A percentile compares a stretch with the other conserved stretches of the same genome.
Conservation (phyloP, 2,113 vertebrate species). For the Acrocephalus kingi region DNA sequence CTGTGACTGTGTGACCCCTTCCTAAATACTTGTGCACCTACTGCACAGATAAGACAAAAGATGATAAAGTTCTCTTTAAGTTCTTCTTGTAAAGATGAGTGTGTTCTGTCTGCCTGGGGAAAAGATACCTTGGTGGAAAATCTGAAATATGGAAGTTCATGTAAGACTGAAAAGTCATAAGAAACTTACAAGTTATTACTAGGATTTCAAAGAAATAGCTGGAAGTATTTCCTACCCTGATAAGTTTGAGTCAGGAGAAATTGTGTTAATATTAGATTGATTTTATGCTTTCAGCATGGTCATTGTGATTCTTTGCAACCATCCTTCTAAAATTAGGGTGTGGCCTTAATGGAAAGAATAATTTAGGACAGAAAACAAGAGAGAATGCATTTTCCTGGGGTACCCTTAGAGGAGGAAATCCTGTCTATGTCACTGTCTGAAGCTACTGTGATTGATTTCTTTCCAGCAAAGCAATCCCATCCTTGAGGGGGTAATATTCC, state of each 20-base stretch:
- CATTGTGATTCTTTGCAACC: not conserved
- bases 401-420: not conserved
- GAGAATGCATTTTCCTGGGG: not conserved
- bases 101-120: not conserved
- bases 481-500: not conserved
- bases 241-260: not conserved
- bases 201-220: not conserved
- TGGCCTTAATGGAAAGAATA: not conserved
- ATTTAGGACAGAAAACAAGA: not conserved
- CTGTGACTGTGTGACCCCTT: not conserved
- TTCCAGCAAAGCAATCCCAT: not conserved
- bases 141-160: not conserved
- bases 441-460: not conserved
- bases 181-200: not conserved
- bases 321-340: not conserved
- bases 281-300: fast-evolving
- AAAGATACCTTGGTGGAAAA: not conserved
- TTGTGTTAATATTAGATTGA: not conserved
- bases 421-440: not conserved
- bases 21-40: not conserved
- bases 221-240: not conserved
- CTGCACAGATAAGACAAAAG: not conserved
- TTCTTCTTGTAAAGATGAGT: not conserved
- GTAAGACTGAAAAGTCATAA: not conserved
- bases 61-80: too few species aligned